Evolutionary conservation across 2,888 invertebrate species (phyloP).

Genomic region (Eupithecia insigniata): DNA sequence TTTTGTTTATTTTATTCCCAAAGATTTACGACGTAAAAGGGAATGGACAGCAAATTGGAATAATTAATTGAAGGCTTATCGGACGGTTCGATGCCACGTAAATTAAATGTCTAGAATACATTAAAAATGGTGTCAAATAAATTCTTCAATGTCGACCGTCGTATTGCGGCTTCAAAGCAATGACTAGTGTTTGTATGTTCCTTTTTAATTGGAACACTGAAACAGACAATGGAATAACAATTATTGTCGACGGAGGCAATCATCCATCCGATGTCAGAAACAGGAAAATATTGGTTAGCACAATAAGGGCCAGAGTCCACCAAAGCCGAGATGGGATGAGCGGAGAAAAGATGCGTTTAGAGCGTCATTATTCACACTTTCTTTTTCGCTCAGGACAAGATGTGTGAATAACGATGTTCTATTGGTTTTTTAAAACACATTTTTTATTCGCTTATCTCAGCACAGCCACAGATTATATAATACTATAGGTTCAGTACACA

Average conservation of each 20-base stretch:
- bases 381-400: too few relatives aligned
- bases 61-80: conserved; percentile 12
- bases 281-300: background rate
- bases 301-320: too few relatives aligned
- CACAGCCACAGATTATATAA: too few relatives aligned
- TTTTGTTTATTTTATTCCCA: conserved; percentile 9
- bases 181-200: background rate
- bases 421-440: too few relatives aligned
- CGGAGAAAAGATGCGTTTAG: too few relatives aligned
- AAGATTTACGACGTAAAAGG: background rate
- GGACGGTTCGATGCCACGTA: background rate
- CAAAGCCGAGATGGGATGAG: too few relatives aligned
- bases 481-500: too few relatives aligned
- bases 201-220: background rate
- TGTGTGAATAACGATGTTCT: too few relatives aligned
- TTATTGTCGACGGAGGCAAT: background rate
- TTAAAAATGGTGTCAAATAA: conserved; percentile 9
- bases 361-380: too few relatives aligned
- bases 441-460: too few relatives aligned
- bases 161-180: background rate
- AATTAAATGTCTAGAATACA: conserved; percentile 6
- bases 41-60: conserved; percentile 13
- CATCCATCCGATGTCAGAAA: background rate
- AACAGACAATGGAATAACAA: background rate
- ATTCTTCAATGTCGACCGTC: conserved; percentile 5